Conservation (phyloP, 2,113 vertebrate species). For the Okapia johnstoni region DNA sequence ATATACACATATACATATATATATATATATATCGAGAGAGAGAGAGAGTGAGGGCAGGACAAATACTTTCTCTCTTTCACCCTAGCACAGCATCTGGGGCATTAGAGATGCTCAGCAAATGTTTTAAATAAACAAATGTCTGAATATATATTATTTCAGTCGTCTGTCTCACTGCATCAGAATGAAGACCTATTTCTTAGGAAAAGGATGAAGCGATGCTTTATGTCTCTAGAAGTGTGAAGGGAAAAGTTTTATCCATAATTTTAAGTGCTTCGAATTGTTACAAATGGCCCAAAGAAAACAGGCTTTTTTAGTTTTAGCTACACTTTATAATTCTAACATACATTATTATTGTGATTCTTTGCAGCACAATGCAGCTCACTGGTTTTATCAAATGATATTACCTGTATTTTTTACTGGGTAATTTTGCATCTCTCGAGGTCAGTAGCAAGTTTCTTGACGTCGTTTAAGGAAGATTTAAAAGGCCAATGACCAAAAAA, state of each 20-base stretch:
- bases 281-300: background rate
- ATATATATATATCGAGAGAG: fast-evolving
- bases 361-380: background rate
- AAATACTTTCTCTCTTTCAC: background rate
- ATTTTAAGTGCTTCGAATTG: background rate
- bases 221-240: background rate
- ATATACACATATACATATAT: fast-evolving
- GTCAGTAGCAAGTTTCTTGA: background rate
- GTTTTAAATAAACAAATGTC: background rate
- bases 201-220: background rate
- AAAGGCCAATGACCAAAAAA: background rate
- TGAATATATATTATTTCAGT: background rate
- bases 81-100: too few species aligned
- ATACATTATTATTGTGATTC: background rate
- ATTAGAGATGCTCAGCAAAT: background rate
- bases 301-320: background rate
- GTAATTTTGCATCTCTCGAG: background rate
- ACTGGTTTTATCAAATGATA: background rate
- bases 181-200: background rate
- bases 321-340: background rate
- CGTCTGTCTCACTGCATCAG: background rate
- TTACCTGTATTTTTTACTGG: background rate
- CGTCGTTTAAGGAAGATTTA: background rate
- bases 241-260: background rate
- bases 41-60: background rate